Conservation (phyloP, 2,888 invertebrate genomes). For the Drosophila hamatofila region DNA sequence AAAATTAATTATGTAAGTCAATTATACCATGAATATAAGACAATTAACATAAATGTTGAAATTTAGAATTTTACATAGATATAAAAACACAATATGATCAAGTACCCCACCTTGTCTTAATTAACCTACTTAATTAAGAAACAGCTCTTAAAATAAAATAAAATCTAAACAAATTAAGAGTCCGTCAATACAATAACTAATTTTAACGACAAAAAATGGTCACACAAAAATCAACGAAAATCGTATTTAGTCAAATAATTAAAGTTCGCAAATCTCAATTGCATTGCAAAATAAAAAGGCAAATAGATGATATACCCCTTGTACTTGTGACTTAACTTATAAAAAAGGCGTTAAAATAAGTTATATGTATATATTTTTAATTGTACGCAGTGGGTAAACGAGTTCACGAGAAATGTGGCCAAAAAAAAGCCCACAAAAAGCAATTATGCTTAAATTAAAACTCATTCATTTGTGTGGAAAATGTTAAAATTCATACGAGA, state of each 20-base stretch:
- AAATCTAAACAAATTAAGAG: no score
- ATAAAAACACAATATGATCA: no score
- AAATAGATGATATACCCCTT: constrained; percentile 20
- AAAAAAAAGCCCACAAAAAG: constrained; percentile 70
- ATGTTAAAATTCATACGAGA: constrained; percentile 70
- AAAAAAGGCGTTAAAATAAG: constrained; percentile 45
- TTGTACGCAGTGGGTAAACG: constrained; percentile 16
- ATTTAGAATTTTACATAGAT: no score
- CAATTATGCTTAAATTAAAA: constrained; percentile 82
- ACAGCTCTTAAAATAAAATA: no score
- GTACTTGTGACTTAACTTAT: constrained; percentile 10
- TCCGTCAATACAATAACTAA: not conserved
- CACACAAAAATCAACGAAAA: not conserved
- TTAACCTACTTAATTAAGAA: no score
- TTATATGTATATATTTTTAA: constrained; percentile 13
- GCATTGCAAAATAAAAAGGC: not conserved
- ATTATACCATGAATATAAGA: not conserved
- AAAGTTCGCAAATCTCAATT: not conserved
- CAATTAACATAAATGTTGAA: no score
- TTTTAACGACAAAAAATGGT: not conserved
- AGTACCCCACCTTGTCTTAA: no score
- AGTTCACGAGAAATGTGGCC: constrained; percentile 40
- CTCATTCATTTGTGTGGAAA: constrained; percentile 77
- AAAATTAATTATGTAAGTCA: not conserved
- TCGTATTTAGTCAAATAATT: not conserved